Evolutionary conservation across 2,113 vertebrate species (phyloP).

Genomic region (Tichodroma muraria): DNA sequence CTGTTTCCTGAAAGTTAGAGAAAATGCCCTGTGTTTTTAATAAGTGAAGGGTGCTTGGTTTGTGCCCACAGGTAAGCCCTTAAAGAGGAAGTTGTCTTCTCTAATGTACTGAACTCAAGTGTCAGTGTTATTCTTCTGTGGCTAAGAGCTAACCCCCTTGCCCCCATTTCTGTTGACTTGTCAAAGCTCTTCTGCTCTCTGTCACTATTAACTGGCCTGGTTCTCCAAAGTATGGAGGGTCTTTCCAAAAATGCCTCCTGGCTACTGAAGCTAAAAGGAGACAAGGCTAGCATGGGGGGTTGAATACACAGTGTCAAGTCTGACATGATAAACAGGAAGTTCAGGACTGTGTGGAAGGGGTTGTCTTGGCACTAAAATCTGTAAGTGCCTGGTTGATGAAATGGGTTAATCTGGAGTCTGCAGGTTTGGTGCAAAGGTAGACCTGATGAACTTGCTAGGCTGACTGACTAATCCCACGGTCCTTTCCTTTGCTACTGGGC

Average conservation of each 20-base stretch:
- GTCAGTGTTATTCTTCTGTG: neutral
- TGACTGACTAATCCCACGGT: neutral
- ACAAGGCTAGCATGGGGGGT: neutral
- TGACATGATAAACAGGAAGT: neutral
- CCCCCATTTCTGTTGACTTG: neutral
- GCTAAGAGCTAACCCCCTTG: accelerated
- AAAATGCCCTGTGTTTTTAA: neutral
- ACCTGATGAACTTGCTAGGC: neutral
- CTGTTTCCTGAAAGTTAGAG: neutral
- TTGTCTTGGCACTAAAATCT: neutral
- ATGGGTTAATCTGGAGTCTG: neutral
- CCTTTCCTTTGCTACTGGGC: neutral
- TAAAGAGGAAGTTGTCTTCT: neutral
- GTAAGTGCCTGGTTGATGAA: neutral
- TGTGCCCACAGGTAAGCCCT: neutral
- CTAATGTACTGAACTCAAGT: neutral
- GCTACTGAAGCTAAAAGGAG: neutral
- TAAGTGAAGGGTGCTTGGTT: neutral
- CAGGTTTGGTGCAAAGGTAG: neutral
- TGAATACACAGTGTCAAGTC: neutral
- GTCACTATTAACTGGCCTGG: too few species aligned
- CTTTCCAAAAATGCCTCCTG: neutral
- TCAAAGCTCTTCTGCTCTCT: neutral
- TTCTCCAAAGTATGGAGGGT: neutral
- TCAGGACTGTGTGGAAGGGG: neutral